phyloP scores from a whole-genome alignment of 2,888 invertebrate species.

The Spisula subtruncata region DNA sequence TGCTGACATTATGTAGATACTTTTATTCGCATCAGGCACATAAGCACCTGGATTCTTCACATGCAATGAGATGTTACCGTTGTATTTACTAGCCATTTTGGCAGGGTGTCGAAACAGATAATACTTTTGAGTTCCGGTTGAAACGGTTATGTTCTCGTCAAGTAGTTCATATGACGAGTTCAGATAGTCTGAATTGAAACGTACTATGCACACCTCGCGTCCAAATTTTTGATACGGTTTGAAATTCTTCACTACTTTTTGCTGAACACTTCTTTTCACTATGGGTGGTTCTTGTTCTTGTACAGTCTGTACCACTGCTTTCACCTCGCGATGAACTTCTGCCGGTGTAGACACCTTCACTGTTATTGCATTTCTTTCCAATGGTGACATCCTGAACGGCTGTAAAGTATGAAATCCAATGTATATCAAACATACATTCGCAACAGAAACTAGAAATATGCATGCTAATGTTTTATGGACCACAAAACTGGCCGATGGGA shows the following conservation, averaged over 20 bases:
- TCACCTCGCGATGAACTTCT: not conserved
- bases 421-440: not conserved
- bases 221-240: constrained; percentile 39
- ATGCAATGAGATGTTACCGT: constrained; percentile 41
- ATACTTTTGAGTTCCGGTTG: constrained; percentile 30
- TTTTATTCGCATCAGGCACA: not conserved
- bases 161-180: constrained; percentile 1
- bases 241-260: not conserved
- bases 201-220: constrained; percentile 27
- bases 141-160: constrained; percentile 18
- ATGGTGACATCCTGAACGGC: not conserved
- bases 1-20: constrained; percentile 40
- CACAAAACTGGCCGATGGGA: not conserved
- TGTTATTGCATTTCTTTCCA: not conserved
- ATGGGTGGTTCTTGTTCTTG: no score
- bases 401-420: not conserved
- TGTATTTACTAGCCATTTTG: constrained; percentile 33
- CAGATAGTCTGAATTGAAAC: constrained; percentile 4
- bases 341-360: not conserved
- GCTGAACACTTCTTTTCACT: not conserved
- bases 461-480: not conserved
- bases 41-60: constrained; percentile 32
- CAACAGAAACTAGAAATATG: not conserved
- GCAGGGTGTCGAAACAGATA: constrained; percentile 34
- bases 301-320: not conserved